Conservation (phyloP, 2,113 vertebrate species). For the Bambusicola thoracicus region DNA sequence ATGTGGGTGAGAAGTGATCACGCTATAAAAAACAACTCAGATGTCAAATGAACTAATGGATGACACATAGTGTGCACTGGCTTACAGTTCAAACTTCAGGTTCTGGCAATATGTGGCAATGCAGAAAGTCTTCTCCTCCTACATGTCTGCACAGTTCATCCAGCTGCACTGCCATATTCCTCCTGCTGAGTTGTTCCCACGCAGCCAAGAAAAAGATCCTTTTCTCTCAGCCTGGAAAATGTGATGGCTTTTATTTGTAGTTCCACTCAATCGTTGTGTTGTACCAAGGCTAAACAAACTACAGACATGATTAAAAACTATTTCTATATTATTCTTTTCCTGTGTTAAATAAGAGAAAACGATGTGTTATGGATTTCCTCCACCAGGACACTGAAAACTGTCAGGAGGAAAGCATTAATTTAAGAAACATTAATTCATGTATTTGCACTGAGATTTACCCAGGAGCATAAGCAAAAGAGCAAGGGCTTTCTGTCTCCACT, state of each 20-base stretch:
- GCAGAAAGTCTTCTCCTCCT: slow-evolving; percentile 29
- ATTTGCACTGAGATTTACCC: background rate
- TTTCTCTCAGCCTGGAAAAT: background rate
- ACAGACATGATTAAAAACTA: background rate
- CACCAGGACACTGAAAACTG: background rate
- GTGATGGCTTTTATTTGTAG: background rate
- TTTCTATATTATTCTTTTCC: background rate
- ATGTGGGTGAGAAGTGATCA: slow-evolving; percentile 3
- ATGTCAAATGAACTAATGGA: slow-evolving; percentile 24
- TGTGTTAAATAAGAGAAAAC: background rate
- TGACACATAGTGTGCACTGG: slow-evolving; percentile 17
- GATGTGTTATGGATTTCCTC: background rate
- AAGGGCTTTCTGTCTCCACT: background rate
- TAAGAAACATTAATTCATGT: background rate
- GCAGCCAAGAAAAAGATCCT: background rate
- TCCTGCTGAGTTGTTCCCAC: background rate
- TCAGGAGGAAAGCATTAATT: background rate
- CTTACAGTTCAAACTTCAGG: background rate
- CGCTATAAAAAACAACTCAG: slow-evolving; percentile 30
- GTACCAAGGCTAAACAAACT: background rate
- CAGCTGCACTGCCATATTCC: background rate
- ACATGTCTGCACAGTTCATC: slow-evolving; percentile 16
- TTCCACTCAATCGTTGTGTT: background rate
- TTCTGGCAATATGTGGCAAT: slow-evolving; percentile 41
- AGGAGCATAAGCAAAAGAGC: background rate